Percentiles rank a stretch among this genome's conserved stretches.
Conservation (phyloP, 2,113 vertebrate genomes). For the Neofelis nebulosa region DNA sequence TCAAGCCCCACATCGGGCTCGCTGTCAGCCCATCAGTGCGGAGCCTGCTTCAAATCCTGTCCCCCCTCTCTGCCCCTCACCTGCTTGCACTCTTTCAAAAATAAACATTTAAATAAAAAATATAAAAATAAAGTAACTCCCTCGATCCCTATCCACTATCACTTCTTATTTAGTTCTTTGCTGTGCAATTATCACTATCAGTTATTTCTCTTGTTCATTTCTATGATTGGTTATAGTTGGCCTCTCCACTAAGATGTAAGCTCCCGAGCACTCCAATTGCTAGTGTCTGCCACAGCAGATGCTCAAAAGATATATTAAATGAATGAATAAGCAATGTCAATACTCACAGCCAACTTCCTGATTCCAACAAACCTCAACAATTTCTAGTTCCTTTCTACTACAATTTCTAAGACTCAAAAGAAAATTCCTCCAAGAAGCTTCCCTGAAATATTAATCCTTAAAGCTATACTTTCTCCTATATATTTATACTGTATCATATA, state of each 20-base stretch:
- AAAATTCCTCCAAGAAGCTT: not conserved
- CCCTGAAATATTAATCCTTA: not conserved
- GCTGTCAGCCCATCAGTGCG: too few relatives aligned
- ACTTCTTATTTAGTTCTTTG: not conserved
- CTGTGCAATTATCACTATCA: not conserved
- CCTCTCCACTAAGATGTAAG: not conserved
- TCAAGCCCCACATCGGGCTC: too few relatives aligned
- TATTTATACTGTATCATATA: not conserved
- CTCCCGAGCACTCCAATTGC: not conserved
- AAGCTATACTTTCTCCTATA: not conserved
- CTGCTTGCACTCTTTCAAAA: too few relatives aligned
- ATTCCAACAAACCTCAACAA: not conserved
- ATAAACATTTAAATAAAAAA: too few relatives aligned
- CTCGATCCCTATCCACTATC: not conserved
- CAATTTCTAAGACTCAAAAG: slow-evolving; percentile 27
- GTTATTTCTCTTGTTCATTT: not conserved
- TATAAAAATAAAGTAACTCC: not conserved
- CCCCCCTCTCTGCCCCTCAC: too few relatives aligned
- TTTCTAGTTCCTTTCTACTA: slow-evolving; percentile 32
- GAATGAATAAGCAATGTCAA: not conserved
- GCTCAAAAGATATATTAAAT: not conserved
- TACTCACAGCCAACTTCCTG: not conserved
- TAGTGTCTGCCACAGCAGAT: not conserved
- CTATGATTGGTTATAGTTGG: not conserved
- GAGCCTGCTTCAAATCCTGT: too few relatives aligned